Percentiles rank a stretch among this genome's conserved stretches.
These are phyloP conservation scores for Anableps anableps DNA, from an alignment of 2,797 vertebrate genomes.

Conservation along the genomic window DNA sequence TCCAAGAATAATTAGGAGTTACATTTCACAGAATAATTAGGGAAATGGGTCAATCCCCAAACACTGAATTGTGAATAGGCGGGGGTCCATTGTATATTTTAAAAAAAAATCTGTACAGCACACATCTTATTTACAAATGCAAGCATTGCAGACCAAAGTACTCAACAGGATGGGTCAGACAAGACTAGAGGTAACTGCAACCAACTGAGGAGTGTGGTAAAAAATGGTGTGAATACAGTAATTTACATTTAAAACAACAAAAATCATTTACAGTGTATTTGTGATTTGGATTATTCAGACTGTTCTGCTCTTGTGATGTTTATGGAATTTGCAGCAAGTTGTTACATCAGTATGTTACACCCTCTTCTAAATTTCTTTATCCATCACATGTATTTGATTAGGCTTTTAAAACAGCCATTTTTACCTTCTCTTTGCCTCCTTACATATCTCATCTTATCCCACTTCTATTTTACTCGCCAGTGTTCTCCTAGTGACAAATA, in stretches of 20 bases:
- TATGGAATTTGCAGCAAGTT: neutral
- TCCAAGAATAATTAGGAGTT: no score
- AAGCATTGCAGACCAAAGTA: no score
- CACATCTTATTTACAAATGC: no score
- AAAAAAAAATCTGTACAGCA: no score
- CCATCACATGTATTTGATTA: neutral
- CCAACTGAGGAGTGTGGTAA: neutral
- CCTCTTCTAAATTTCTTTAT: neutral
- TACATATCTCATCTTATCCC: neutral
- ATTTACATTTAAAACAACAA: no score
- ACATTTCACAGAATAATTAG: no score
- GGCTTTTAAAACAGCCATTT: neutral
- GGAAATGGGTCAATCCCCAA: no score
- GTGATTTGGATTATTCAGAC: neutral
- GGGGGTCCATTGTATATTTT: no score
- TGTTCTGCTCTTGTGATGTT: neutral
- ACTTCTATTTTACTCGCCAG: neutral
- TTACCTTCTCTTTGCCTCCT: neutral
- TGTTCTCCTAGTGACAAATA: slow-evolving; percentile 36
- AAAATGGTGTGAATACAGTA: neutral
- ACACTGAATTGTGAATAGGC: no score
- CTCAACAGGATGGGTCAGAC: no score
- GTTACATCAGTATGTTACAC: neutral
- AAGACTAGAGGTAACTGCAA: no score
- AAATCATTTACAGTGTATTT: no score